Conservation (phyloP, 2,797 vertebrate species). For the Mormyrus hasselquistii region DNA sequence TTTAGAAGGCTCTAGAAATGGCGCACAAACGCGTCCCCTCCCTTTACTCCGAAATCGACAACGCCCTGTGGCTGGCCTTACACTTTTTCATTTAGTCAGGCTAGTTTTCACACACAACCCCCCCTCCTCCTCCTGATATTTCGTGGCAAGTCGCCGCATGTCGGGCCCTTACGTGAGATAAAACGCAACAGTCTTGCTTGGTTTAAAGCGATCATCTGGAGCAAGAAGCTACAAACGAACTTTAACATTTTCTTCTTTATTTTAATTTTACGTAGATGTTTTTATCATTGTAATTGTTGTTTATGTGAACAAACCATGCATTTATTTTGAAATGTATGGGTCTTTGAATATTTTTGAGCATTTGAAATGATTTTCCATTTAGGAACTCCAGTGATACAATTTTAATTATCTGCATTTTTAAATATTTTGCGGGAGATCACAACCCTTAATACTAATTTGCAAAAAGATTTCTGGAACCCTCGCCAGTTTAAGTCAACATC, state of each 20-base stretch:
- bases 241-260: background rate
- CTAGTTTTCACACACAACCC: background rate
- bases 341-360: background rate
- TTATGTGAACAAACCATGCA: background rate
- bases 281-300: background rate
- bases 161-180: background rate
- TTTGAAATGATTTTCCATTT: background rate
- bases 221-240: background rate
- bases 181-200: background rate
- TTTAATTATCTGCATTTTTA: background rate
- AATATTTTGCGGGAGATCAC: background rate
- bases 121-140: background rate
- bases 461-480: background rate
- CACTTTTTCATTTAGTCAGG: background rate
- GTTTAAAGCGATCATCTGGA: background rate
- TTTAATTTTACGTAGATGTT: background rate
- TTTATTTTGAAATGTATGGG: background rate
- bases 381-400: background rate
- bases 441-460: background rate
- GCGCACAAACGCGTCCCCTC: constrained; percentile 18
- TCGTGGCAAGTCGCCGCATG: background rate
- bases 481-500: background rate
- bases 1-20: constrained; percentile 26
- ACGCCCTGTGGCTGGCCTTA: constrained; percentile 8
- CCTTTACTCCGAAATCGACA: constrained; percentile 12